Percentiles rank a stretch among this genome's conserved stretches.
Conservation (phyloP, 2,888 invertebrate genomes). For the Drosophila diplacantha region DNA sequence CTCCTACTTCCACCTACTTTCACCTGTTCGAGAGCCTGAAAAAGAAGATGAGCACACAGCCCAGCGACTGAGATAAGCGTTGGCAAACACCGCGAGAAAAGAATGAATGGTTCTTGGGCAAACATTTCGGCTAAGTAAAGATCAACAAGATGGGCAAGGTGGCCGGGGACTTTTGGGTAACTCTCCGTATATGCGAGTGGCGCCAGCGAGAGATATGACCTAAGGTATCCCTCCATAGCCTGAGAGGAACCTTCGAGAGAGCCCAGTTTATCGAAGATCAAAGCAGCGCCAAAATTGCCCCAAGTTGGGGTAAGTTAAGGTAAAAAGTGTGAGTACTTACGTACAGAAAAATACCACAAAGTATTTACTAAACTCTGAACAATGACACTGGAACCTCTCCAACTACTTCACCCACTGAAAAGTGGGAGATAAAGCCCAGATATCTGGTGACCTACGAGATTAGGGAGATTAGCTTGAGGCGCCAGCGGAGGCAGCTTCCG, state of each 20-base stretch:
- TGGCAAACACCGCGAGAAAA: constrained; percentile 13
- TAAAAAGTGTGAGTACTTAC: too few species aligned
- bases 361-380: neutral
- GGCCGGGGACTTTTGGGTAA: constrained; percentile 1
- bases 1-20: constrained; percentile 29
- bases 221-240: too few species aligned
- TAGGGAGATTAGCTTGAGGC: constrained; percentile 27
- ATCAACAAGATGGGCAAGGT: constrained; percentile 21
- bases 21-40: constrained; percentile 8
- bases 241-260: neutral
- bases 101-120: constrained; percentile 19
- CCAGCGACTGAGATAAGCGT: constrained; percentile 3
- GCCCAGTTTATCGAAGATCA: neutral
- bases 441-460: constrained; percentile 28
- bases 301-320: neutral
- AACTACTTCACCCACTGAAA: constrained; percentile 2
- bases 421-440: constrained; percentile 2
- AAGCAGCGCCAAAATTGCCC: neutral
- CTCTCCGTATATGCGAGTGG: constrained; percentile 9
- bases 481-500: constrained; percentile 33
- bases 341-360: too few species aligned
- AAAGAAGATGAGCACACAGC: neutral
- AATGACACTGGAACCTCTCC: neutral
- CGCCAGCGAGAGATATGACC: constrained; percentile 12
- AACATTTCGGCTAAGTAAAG: constrained; percentile 30